Evolutionary conservation across 2,797 vertebrate species (phyloP), one percentile per base, ranked within the genome.

Genomic region (Parauchenoglanis punctatus): DNA sequence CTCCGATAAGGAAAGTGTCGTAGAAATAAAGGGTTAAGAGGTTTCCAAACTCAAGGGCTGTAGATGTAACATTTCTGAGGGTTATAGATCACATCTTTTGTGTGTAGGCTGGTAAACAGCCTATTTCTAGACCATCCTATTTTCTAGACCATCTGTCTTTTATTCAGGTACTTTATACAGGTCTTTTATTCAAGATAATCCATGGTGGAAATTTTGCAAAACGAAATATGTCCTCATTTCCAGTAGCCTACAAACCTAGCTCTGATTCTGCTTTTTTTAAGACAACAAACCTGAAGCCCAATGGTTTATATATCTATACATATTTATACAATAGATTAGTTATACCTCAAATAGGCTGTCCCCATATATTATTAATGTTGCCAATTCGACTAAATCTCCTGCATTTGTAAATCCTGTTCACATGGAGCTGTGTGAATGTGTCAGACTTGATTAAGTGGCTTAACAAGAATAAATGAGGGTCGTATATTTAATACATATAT

Each of bases 221-320:
- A 67, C 56, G 54, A 82, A 82, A 28, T 82, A 82, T 82, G 7
- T 17, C 35, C 23, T 44, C 25, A 20, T 65, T 52, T 82, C 65
- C 13, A 61, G 18, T 61, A 40, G 3, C 40, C 40, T 40, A 61
- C 20, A 61, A 81, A 0, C 77, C 54, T 59, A n/a, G 4, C 23
- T 76, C n/a, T 56, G n/a, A 54, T 52, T 54, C 13, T 56, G 76
- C 54, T 35, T 52, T 28, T 35, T 49, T 40, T 18, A 54, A 78
- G 52, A 7, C n/a, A 23, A 81, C 54, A 40, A 40, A 81, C 6
- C 18, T 46, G 6, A 81, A 61, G 31, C 35, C 31, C 44, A n/a
- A n/a, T 81, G 20, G 35, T 59, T 7, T 40, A 59, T 40, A 59
- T 13, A 44, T 13, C 31, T 52, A 25, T 20, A 76, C 7, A 49